Base-by-base conservation (phyloP, 92 coral and sea anemone genomes). In the Porites cylindrica region DNA sequence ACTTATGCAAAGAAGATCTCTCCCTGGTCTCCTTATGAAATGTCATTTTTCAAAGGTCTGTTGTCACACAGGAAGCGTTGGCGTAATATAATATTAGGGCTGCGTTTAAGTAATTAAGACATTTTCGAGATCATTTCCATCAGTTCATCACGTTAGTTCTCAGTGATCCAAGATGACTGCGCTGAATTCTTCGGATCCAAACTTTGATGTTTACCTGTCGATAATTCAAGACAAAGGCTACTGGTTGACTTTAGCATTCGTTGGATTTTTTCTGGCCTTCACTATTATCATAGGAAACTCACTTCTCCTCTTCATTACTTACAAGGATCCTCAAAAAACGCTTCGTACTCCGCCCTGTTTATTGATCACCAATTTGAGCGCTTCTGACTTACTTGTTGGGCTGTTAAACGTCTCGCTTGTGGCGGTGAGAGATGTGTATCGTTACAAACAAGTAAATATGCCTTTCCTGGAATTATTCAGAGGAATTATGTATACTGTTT, bases 401-500 rank as follows among this genome's bases (percentile, higher is more conserved):
- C n/a, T 83, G 11, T 67, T 84, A 2, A 74, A 64, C n/a, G 81
- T 74, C 21, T 18, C 53, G 6, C 65, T 84, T 6, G 88, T 84
- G 53, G 81, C 88, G 11, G 1, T 62, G 59, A 51, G 88, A 50
- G 88, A 84, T 84, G 88, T 84, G 6, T 85, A 76, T 76, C 75
- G 79, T n/a, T 74, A 1, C 13, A 24, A 23, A 5, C 61, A 47
- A 21, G 47, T 21, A 21, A 74, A 21, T 52, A 66, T 79, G 71
- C 84, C 84, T 12, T 77, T n/a, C 10, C 21, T 61, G 5, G 14
- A 8, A 14, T 21, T 29, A 14, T 56, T 77, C 10, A 79, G 18
- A 12, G 75, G 74, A 20, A 10, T 66, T 20, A 52, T 64, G 20
- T 19, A 47, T 43, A 72, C 60, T 50, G 60, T 69, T 11, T 21